These are phyloP conservation scores for Atethmia centrago DNA, from an alignment of 2,888 invertebrate genomes.

Conservation along the genomic window DNA sequence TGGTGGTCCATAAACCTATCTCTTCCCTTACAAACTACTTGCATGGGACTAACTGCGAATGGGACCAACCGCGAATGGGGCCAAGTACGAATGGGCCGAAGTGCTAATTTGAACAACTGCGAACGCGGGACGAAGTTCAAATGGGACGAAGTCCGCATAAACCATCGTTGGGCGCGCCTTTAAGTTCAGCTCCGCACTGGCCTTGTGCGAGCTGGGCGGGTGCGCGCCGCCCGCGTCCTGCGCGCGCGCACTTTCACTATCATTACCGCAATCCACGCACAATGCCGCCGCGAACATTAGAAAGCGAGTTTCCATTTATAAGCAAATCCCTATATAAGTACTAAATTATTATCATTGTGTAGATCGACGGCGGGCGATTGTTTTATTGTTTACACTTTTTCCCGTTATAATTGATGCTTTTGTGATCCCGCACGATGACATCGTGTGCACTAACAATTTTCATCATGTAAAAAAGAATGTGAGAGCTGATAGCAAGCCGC, in stretches of 20 bases:
- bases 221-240: slow-evolving; percentile 61
- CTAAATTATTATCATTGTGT: slow-evolving; percentile 71
- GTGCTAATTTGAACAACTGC: no score
- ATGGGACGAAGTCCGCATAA: no score
- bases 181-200: slow-evolving; percentile 22
- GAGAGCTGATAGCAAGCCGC: slow-evolving; percentile 30
- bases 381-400: slow-evolving; percentile 76
- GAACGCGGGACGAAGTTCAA: no score
- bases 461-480: slow-evolving; percentile 34
- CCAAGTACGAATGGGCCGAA: no score
- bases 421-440: slow-evolving; percentile 25
- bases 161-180: slow-evolving; percentile 4
- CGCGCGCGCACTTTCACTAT: slow-evolving; percentile 81
- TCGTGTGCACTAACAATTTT: slow-evolving; percentile 31
- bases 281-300: slow-evolving; percentile 78
- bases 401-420: slow-evolving; percentile 47
- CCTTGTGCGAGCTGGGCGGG: slow-evolving; percentile 35
- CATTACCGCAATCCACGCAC: slow-evolving; percentile 75
- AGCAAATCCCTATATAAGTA: slow-evolving; percentile 78
- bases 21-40: no score
- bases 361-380: slow-evolving; percentile 56
- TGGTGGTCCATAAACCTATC: no score
- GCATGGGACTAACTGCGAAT: no score
- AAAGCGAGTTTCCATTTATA: slow-evolving; percentile 85
- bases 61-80: no score